Percentiles rank a stretch among this genome's conserved stretches.
phyloP scores from a whole-genome alignment of 30 jellyfish, hydroid and myxozoan species.

The Calvadosia cruxmelitensis region DNA sequence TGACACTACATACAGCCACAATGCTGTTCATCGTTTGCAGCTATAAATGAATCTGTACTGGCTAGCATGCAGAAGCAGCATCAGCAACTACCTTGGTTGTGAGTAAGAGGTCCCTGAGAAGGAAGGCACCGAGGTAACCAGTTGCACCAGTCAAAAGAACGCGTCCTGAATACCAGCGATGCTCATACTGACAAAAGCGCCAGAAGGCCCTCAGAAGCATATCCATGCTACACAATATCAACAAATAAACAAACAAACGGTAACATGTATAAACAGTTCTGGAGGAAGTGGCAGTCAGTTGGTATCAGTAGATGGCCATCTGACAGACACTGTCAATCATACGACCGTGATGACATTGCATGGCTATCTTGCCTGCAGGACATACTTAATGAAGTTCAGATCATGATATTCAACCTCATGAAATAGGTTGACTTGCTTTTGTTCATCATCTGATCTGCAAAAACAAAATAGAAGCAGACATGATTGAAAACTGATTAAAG shows the following conservation, averaged over 20 bases:
- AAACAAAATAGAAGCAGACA: background rate
- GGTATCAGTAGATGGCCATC: too few relatives aligned
- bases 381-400: conserved; percentile 47
- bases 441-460: conserved; percentile 17
- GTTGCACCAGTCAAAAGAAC: conserved; percentile 84
- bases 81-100: conserved; percentile 51
- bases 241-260: background rate
- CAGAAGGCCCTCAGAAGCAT: conserved; percentile 83
- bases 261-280: too few relatives aligned
- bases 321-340: too few relatives aligned
- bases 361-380: background rate
- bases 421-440: conserved; percentile 22
- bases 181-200: conserved; percentile 87
- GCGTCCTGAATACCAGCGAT: conserved; percentile 80
- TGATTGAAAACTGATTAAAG: too few relatives aligned
- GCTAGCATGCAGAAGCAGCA: too few relatives aligned
- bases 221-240: conserved; percentile 37
- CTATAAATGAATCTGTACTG: too few relatives aligned
- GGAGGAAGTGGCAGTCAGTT: too few relatives aligned
- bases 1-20: too few relatives aligned
- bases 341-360: background rate
- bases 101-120: conserved; percentile 46
- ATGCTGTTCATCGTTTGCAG: too few relatives aligned
- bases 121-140: conserved; percentile 76
- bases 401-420: conserved; percentile 58